phyloP scores from a whole-genome alignment of 2,797 vertebrate species.

The Takifugu ocellatus region DNA sequence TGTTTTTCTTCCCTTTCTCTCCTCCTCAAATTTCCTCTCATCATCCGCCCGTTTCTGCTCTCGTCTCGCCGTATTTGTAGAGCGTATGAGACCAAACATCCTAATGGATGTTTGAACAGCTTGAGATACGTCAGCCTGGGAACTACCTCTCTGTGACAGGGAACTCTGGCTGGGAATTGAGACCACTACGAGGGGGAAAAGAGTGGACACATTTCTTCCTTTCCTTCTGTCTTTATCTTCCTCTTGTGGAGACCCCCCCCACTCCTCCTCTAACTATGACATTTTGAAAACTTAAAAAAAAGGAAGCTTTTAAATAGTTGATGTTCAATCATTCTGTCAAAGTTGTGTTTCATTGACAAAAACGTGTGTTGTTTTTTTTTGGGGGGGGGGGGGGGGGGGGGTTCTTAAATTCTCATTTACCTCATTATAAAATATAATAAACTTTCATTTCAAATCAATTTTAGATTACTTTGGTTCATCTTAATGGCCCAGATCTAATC shows the following conservation, averaged over 20 bases:
- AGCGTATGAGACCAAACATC: constrained; percentile 79
- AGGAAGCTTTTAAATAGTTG: too few species aligned
- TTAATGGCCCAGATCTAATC: constrained; percentile 71
- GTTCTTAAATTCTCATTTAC: constrained; percentile 76
- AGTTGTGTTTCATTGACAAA: too few species aligned
- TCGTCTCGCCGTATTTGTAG: constrained; percentile 64
- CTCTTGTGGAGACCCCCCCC: constrained; percentile 25
- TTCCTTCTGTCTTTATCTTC: constrained; percentile 53
- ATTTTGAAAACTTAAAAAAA: neutral
- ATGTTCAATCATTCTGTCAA: too few species aligned
- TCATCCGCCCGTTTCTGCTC: constrained; percentile 53
- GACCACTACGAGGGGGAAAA: constrained; percentile 69
- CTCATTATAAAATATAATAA: constrained; percentile 79
- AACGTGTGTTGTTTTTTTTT: constrained; percentile 53
- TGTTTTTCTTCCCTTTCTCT: constrained; percentile 48
- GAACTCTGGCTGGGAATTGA: constrained; percentile 72
- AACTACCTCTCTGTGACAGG: constrained; percentile 76
- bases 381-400: constrained; percentile 33
- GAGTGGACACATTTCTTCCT: constrained; percentile 58
- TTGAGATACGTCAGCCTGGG: constrained; percentile 78
- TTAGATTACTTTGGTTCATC: constrained; percentile 67
- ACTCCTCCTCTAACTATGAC: constrained; percentile 5
- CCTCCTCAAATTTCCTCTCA: constrained; percentile 61
- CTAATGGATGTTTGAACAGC: constrained; percentile 85
- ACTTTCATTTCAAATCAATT: constrained; percentile 72